Percentiles rank a stretch among this genome's conserved stretches.
Evolutionary conservation across 2,888 invertebrate species (phyloP).

Genomic region (Lycophotia porphyrea): DNA sequence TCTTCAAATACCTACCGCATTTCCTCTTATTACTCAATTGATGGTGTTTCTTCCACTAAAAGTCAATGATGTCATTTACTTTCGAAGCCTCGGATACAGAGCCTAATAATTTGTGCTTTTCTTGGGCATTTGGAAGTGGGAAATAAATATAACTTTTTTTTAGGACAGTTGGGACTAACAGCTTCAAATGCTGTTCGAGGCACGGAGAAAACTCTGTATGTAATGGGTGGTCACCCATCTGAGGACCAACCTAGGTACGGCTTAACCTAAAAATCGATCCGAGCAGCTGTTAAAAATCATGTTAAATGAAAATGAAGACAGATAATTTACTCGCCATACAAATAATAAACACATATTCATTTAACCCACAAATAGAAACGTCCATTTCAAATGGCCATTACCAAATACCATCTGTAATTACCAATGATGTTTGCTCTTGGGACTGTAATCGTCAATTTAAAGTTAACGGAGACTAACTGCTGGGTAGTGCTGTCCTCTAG

Average conservation of each 20-base stretch:
- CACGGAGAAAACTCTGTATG: too few species aligned
- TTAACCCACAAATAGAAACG: slow-evolving; percentile 39
- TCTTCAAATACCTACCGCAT: too few species aligned
- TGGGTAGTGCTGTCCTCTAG: slow-evolving; percentile 69
- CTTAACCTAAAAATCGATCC: too few species aligned
- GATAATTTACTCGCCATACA: neutral
- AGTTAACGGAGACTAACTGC: slow-evolving; percentile 79
- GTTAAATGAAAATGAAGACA: neutral
- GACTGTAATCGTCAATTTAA: slow-evolving; percentile 82
- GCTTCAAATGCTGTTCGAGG: too few species aligned
- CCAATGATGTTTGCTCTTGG: slow-evolving; percentile 76
- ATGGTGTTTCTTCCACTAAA: neutral
- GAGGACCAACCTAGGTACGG: too few species aligned
- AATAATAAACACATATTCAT: neutral
- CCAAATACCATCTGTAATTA: slow-evolving; percentile 76
- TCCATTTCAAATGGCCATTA: slow-evolving; percentile 68
- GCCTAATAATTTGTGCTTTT: too few species aligned
- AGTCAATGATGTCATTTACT: neutral
- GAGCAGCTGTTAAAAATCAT: too few species aligned
- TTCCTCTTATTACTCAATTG: neutral
- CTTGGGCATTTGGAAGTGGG: neutral
- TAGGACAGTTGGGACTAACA: too few species aligned
- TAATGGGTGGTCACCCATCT: too few species aligned
- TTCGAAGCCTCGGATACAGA: too few species aligned
- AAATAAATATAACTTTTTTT: too few species aligned